phyloP scores from a whole-genome alignment of 2,113 vertebrate species.

The Brachyistius frenatus region DNA sequence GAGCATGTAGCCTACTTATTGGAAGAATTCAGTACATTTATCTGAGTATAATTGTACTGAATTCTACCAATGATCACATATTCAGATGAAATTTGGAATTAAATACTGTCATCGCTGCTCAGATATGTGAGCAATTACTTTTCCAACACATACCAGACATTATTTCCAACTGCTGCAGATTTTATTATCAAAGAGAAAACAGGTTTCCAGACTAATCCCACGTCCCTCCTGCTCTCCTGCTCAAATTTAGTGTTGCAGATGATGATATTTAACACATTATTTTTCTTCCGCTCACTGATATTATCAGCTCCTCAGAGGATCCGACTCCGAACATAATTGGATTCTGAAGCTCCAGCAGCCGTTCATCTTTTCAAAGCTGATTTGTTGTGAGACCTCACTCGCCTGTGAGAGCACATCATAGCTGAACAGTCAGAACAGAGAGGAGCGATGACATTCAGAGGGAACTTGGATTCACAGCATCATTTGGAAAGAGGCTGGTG shows the following conservation, averaged over 20 bases:
- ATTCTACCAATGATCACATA: conserved; percentile 5
- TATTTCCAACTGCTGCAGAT: not conserved
- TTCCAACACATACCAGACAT: not conserved
- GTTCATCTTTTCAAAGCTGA: not conserved
- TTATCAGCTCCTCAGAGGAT: conserved; percentile 46
- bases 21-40: too few species aligned
- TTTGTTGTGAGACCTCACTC: conserved; percentile 2
- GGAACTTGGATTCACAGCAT: conserved; percentile 2
- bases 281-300: conserved; percentile 11
- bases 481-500: conserved; percentile 4
- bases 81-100: not conserved
- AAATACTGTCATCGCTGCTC: not conserved
- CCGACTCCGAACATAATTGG: conserved; percentile 40
- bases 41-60: conserved; percentile 1
- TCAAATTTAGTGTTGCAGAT: conserved; percentile 36
- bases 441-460: not conserved
- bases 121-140: not conserved
- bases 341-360: conserved; percentile 40
- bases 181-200: not conserved
- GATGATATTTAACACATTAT: conserved; percentile 23
- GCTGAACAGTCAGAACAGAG: conserved; percentile 2
- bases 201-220: not conserved
- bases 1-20: not conserved
- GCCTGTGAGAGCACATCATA: conserved; percentile 18
- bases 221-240: not conserved